A percentile compares a stretch with the other conserved stretches of the same genome.
These are phyloP conservation scores for Hozukius guyotensis DNA, from an alignment of 2,797 vertebrate genomes.

Conservation along the genomic window DNA sequence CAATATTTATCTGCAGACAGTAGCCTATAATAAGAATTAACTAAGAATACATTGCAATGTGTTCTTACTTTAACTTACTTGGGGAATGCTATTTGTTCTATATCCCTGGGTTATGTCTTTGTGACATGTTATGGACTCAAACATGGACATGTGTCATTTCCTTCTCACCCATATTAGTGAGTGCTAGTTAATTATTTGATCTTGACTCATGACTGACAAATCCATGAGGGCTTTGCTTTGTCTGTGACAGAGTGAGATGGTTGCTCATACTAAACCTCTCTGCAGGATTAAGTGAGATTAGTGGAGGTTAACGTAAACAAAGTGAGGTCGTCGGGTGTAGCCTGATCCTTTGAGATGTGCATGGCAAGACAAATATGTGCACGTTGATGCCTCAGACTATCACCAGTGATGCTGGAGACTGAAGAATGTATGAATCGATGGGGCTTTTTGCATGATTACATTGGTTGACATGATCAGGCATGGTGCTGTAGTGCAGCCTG, in stretches of 20 bases:
- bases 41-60: neutral
- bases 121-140: neutral
- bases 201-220: conserved; percentile 21
- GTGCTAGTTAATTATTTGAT: conserved; percentile 12
- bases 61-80: neutral
- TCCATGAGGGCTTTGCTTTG: neutral
- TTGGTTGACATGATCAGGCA: neutral
- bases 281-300: conserved; percentile 35
- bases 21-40: neutral
- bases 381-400: neutral
- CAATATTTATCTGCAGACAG: neutral
- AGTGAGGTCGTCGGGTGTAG: neutral
- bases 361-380: neutral
- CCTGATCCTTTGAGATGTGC: conserved; percentile 14
- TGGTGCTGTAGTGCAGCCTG: conserved; percentile 47
- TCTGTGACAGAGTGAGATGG: conserved; percentile 15
- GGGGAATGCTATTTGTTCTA: neutral
- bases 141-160: neutral
- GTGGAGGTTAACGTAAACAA: conserved; percentile 26
- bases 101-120: neutral
- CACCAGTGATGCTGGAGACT: neutral
- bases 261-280: conserved; percentile 25
- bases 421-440: neutral
- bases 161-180: neutral
- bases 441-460: neutral